Conservation (phyloP, 1,140 invertebrate genomes). For the Uloborus diversus region DNA sequence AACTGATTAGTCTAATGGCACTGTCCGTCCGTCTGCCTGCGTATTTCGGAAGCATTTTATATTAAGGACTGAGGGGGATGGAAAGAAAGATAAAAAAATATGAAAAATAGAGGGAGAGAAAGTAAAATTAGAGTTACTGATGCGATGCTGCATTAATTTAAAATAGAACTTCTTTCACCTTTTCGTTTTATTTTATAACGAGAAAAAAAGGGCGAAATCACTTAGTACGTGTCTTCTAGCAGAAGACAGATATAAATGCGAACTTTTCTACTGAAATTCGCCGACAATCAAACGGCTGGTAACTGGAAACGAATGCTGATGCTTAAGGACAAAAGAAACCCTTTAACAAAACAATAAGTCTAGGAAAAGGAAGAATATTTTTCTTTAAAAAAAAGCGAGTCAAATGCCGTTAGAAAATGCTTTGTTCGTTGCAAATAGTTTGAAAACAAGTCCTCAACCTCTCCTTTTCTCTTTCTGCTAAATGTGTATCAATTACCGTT, state of each 20-base stretch:
- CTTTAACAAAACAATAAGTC: slow-evolving; percentile 49
- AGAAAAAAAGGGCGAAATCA: slow-evolving; percentile 28
- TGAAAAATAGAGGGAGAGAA: background rate
- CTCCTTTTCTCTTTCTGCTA: slow-evolving; percentile 30
- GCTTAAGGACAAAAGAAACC: slow-evolving; percentile 42
- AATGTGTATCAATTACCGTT: slow-evolving; percentile 51
- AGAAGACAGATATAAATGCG: slow-evolving; percentile 45
- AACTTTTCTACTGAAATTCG: slow-evolving; percentile 34
- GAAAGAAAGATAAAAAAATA: background rate
- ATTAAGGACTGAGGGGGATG: background rate
- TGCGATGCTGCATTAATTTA: slow-evolving; percentile 40
- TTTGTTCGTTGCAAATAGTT: slow-evolving; percentile 48
- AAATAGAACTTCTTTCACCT: slow-evolving; percentile 48
- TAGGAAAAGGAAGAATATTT: background rate
- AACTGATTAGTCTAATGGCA: slow-evolving; percentile 51
- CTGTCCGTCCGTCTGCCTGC: background rate
- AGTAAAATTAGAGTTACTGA: slow-evolving; percentile 36
- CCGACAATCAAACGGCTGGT: slow-evolving; percentile 38
- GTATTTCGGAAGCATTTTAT: background rate
- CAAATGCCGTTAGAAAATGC: slow-evolving; percentile 46
- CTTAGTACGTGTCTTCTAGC: background rate
- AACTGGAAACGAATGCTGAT: slow-evolving; percentile 12
- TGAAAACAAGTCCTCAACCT: slow-evolving; percentile 48
- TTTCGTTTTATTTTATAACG: slow-evolving; percentile 22
- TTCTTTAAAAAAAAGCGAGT: slow-evolving; percentile 1